Evolutionary conservation across 2,888 invertebrate species (phyloP), one percentile per base, ranked within the genome.

Genomic region (Epistrophe grossulariae): DNA sequence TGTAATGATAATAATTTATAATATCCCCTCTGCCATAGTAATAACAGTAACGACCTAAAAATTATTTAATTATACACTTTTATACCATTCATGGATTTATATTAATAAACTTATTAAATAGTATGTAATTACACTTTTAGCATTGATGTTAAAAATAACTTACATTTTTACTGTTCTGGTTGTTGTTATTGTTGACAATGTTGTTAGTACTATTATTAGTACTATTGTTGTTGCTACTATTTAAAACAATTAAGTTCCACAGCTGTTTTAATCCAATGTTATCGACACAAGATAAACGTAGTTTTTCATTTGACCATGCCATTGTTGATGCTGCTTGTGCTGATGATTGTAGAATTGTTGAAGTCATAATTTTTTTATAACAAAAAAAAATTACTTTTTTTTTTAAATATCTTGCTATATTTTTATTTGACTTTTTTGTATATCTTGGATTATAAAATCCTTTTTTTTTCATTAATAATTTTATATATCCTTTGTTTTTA

Each of bases 291-390:
- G 92, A 91, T 88, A 92, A 90, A 88, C 92, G 92, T 88, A 93
- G 88, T 90, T 92, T 92, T 82, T 93, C 93, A 89, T 92, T 92
- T 76, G 92, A 92, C 92, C 93, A 92, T 88, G 92, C 92, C 93
- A 93, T 92, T 59, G 90, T 88, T 71, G 89, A 72, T 89, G 88
- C 88, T 87, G 89, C 89, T 88, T 89, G 85, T 87, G 89, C 88
- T 68, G 89, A 84, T 80, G 90, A 90, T 89, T 92, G 92, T 70
- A 92, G 89, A 88, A 92, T 89, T 89, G 92, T 92, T 90, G 93
- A 92, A 92, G 93, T 92, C 93, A 93, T 93, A 91, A 90, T 91
- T 90, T 68, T 13, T 38, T 89, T 89, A 89, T 88, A 72, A 79
- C 89, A 89, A 88, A 76, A 80, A 73, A 62, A 77, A 59, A 70